These are phyloP conservation scores for Anguilla pacifica DNA, from an alignment of 2,797 vertebrate genomes.

Conservation along the genomic window DNA sequence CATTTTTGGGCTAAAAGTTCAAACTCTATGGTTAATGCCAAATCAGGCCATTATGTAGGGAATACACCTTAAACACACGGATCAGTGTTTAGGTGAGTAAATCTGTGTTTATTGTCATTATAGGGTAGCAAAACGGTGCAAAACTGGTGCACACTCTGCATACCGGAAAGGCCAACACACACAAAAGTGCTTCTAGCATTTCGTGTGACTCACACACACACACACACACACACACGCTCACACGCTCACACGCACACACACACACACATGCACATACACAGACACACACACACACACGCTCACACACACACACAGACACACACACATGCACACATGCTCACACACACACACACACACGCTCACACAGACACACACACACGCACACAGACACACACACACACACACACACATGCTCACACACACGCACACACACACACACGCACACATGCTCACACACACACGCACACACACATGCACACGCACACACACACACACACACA, in stretches of 20 bases:
- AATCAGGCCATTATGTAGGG: neutral
- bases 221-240: no score
- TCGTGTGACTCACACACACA: no score
- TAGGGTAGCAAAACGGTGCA: neutral
- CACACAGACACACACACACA: no score
- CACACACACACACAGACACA: neutral
- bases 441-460: no score
- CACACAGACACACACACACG: no score
- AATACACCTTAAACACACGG: neutral
- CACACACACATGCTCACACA: slow-evolving; percentile 25
- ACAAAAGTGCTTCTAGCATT: no score
- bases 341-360: no score
- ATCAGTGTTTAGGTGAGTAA: no score
- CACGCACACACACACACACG: slow-evolving; percentile 26
- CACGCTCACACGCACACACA: neutral
- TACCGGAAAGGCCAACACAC: neutral
- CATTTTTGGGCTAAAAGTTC: no score
- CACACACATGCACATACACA: neutral
- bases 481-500: slow-evolving; percentile 39
- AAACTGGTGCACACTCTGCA: neutral
- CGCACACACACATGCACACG: no score
- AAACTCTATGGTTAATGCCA: neutral
- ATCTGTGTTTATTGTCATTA: no score
- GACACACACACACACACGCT: slow-evolving; percentile 1
- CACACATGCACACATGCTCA: no score